Evolutionary conservation across 2,888 invertebrate genomes (phyloP).

Genomic region (Smittia sp.): DNA sequence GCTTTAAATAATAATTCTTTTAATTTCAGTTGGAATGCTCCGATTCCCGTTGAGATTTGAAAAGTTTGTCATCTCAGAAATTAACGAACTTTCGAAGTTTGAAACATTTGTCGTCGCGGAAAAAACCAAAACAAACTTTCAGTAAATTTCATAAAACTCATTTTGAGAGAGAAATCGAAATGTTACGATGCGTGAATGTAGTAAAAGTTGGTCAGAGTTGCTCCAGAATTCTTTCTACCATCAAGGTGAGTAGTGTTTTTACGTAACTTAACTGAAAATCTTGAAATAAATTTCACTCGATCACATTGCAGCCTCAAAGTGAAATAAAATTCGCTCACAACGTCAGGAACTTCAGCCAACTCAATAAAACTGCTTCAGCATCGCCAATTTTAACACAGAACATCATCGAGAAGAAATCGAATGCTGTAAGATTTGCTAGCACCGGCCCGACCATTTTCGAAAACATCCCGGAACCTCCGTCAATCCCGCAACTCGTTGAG

Average conservation of each 20-base stretch:
- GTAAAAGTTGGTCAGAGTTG: conserved; percentile 11
- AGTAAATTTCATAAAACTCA: neutral
- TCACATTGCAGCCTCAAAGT: conserved; percentile 14
- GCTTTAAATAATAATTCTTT: neutral
- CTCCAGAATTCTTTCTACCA: neutral
- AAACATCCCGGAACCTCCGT: conserved; percentile 49
- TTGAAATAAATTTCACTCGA: neutral
- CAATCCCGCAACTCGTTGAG: conserved; percentile 45
- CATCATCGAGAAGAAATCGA: neutral
- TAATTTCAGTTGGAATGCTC: too few species aligned
- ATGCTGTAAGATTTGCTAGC: conserved; percentile 28
- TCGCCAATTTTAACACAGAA: neutral
- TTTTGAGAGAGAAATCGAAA: neutral
- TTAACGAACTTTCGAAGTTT: neutral
- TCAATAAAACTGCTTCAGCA: neutral
- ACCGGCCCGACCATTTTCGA: conserved; percentile 40
- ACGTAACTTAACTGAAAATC: neutral
- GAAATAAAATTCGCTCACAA: neutral
- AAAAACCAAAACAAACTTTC: neutral
- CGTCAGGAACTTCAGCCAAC: conserved; percentile 34
- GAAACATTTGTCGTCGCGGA: neutral
- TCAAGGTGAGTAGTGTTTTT: conserved; percentile 7
- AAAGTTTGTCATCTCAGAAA: too few species aligned
- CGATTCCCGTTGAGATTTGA: too few species aligned
- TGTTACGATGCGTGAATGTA: neutral